Conservation (phyloP, 2,113 vertebrate genomes). For the Saccopteryx leptura region DNA sequence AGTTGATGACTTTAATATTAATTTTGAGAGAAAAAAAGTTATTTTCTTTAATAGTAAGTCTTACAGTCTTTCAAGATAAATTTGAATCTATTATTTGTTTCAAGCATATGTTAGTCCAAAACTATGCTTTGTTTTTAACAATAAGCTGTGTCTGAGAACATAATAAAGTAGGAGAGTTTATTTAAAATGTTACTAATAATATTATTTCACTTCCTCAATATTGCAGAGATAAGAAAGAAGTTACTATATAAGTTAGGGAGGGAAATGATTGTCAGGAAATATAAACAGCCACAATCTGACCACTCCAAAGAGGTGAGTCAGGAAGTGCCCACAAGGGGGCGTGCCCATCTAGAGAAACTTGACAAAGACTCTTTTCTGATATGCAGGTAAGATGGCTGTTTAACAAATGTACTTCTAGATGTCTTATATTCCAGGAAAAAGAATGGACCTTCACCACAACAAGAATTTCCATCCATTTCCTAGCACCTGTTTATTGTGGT, state of each 20-base stretch:
- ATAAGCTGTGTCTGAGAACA: neutral
- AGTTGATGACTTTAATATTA: slow-evolving; percentile 45
- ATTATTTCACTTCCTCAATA: neutral
- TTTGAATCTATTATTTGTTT: slow-evolving; percentile 64
- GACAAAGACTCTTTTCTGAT: slow-evolving; percentile 16
- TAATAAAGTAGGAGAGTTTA: slow-evolving; percentile 3
- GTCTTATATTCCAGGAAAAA: neutral
- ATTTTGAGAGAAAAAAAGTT: slow-evolving; percentile 46
- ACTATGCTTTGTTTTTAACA: slow-evolving; percentile 42
- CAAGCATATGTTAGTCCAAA: slow-evolving; percentile 20
- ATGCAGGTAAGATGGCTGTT: slow-evolving; percentile 30
- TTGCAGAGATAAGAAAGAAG: neutral
- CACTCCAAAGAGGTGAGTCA: slow-evolving; percentile 23
- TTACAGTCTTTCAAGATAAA: neutral
- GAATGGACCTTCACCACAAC: neutral
- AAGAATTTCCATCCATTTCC: slow-evolving; percentile 2
- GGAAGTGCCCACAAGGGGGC: slow-evolving; percentile 80
- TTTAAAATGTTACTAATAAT: slow-evolving; percentile 31
- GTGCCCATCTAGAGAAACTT: slow-evolving; percentile 74
- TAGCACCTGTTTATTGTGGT: slow-evolving; percentile 39
- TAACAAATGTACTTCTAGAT: neutral
- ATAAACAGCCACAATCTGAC: neutral
- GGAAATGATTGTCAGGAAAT: slow-evolving; percentile 7
- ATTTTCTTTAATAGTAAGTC: slow-evolving; percentile 19
- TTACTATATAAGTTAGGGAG: neutral